These are phyloP conservation scores for Actinia tenebrosa DNA, from an alignment of 64 coral and sea anemone genomes.

Conservation along the genomic window DNA sequence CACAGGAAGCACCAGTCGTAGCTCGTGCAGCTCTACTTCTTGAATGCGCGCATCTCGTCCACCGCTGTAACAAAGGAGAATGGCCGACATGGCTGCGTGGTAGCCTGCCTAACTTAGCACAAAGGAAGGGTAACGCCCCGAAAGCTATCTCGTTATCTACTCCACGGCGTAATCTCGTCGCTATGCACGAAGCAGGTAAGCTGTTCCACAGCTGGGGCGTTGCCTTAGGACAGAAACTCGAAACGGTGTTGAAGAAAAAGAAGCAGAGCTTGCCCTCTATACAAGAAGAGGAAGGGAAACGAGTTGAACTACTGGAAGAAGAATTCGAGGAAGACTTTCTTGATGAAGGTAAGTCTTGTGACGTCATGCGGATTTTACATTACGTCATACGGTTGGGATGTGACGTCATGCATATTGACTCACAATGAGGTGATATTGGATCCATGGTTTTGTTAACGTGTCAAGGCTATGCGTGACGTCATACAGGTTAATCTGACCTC, in stretches of 20 bases:
- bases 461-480: too few relatives aligned
- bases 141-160: conserved; percentile 43
- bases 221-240: conserved; percentile 71
- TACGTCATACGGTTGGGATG: too few relatives aligned
- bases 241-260: conserved; percentile 64
- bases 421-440: too few relatives aligned
- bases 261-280: conserved; percentile 41
- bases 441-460: too few relatives aligned
- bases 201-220: conserved; percentile 82
- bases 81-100: conserved; percentile 82
- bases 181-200: conserved; percentile 85
- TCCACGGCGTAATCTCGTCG: conserved; percentile 70
- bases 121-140: conserved; percentile 41
- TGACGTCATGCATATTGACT: too few relatives aligned
- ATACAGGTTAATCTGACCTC: too few relatives aligned
- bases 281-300: conserved; percentile 64
- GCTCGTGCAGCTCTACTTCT: conserved; percentile 72
- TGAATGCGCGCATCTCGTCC: conserved; percentile 70
- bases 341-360: conserved; percentile 71
- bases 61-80: conserved; percentile 80
- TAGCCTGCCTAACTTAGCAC: conserved; percentile 56
- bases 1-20: conserved; percentile 78
- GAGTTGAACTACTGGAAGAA: conserved; percentile 30
- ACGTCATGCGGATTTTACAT: too few relatives aligned
- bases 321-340: conserved; percentile 79